Evolutionary conservation across 2,113 vertebrate species (phyloP), one percentile per base, ranked within the genome.

Genomic region (Strix aluco): DNA sequence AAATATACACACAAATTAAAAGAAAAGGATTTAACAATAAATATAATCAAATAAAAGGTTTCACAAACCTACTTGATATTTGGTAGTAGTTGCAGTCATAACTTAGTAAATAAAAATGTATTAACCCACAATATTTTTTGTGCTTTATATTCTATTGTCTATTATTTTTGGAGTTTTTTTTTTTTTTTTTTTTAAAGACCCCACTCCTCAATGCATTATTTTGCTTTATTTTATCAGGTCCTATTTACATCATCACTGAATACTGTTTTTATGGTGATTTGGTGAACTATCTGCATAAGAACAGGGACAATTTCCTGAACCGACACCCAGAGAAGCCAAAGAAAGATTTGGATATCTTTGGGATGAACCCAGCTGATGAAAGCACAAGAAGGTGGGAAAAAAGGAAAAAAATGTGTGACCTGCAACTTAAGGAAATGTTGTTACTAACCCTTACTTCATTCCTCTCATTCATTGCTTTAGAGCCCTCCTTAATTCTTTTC

Each of bases 171-270:
- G n/a, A 80, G 21, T 4, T 3, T 26, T 44, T 67, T 23, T 32
- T 49, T 15, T 49, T 15, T 58, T 32, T 13, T 27, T 51, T 27
- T 8, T 36, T 82, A 30, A 88, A 63, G 17, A 51, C 3, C 1
- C 4, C 9, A 52, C 10, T 75, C 13, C 86, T 40, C 11, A 70
- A 15, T 65, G 17, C 3, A 46, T 75, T 81, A 15, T 40, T 88
- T 92, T 95, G n/a, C 34, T 79, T 86, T 84, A 55, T 95, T 96
- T 92, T 81, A 73, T 38, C 96, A 99, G 99, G 99, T 62, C 99
- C 99, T 52, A 99, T 99, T 97, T 99, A 99, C 95, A 99, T 99
- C 86, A 99, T 99, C 96, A 99, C 99, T 2, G 99, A 99, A 97
- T 99, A 99, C 93, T 99, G 99, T 92, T 99, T 99, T 98, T 99